A percentile compares a stretch with the other conserved stretches of the same genome.
Conservation (phyloP, 2,797 vertebrate genomes). For the Oreonectes daqikongensis region DNA sequence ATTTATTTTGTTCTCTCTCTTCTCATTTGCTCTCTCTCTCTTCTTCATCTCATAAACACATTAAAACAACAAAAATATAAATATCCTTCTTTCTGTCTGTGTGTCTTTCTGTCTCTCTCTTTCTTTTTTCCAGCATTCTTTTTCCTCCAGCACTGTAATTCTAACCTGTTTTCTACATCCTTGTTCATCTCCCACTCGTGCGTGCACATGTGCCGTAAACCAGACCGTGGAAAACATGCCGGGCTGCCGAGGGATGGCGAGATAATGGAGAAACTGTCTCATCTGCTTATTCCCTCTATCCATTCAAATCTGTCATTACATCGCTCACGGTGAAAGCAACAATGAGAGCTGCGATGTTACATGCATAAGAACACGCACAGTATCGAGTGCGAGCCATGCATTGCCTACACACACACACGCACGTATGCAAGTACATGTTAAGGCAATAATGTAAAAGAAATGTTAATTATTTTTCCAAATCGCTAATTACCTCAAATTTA, state of each 20-base stretch:
- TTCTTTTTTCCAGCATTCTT: background rate
- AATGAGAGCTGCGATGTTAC: background rate
- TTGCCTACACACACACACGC: background rate
- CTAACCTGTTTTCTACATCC: conserved; percentile 12
- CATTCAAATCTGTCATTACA: conserved; percentile 28
- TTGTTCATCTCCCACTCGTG: conserved; percentile 26
- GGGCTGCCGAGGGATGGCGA: conserved; percentile 3
- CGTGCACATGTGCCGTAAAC: background rate
- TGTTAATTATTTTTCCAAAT: conserved; percentile 4
- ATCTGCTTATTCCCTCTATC: conserved; percentile 28
- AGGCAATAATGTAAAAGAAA: conserved; percentile 10
- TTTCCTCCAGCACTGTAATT: background rate
- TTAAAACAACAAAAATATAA: no score
- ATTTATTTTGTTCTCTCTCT: no score
- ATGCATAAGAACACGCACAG: background rate
- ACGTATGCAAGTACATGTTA: conserved; percentile 12
- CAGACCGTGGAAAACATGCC: conserved; percentile 32
- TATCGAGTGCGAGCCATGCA: background rate
- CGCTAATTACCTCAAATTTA: conserved; percentile 31
- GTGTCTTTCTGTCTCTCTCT: no score
- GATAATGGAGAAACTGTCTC: conserved; percentile 44
- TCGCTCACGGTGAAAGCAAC: background rate
- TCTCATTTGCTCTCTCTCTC: no score
- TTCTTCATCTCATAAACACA: no score
- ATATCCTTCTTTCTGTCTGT: no score